Base-by-base conservation (phyloP, 2,888 invertebrate genomes). In the Melanophora roralis region DNA sequence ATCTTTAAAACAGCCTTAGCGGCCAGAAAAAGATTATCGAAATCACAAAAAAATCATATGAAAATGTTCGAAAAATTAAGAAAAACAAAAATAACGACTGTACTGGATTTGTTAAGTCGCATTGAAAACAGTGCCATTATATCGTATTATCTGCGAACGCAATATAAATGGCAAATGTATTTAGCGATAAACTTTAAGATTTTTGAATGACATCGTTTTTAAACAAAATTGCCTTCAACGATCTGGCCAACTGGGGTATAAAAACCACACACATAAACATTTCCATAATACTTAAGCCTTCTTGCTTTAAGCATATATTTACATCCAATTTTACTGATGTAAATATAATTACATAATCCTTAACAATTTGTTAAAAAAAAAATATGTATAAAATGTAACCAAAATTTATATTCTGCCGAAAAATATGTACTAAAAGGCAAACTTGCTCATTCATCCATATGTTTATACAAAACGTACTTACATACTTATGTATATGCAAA, bases 281-380 rank as follows among this genome's bases (percentile, higher is more conserved):
- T 19, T 32, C 19, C 27, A 49, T 6, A 1, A 27, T 38, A 40
- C 40, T 27, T 27, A 27, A 5, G 27, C n/a, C n/a, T n/a, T n/a
- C 27, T 27, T 27, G 27, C 6, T 3, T 6, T 27, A 27, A 3
- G 12, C 11, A 16, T 32, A 7, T 38, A 38, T 23, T 32, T 43
- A 43, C 32, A 23, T 8, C 14, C 43, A 49, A 49, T 59, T 57
- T 23, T 57, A 65, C 57, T 59, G 49, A 74, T 65, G 73, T 49
- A 57, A 59, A 21, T 65, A 34, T 74, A 74, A 65, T 74, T 65
- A 59, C 57, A 65, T 65, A 74, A 74, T 74, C 73, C 73, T 65
- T 73, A 55, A 73, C 73, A 38, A 38, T 57, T 57, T 74, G 16
- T 38, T 69, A 59, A 34, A 62, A 53, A 51, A 43, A 45, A 62